phyloP scores from a whole-genome alignment of 2,888 invertebrate genomes.

The Coleophora deauratella region DNA sequence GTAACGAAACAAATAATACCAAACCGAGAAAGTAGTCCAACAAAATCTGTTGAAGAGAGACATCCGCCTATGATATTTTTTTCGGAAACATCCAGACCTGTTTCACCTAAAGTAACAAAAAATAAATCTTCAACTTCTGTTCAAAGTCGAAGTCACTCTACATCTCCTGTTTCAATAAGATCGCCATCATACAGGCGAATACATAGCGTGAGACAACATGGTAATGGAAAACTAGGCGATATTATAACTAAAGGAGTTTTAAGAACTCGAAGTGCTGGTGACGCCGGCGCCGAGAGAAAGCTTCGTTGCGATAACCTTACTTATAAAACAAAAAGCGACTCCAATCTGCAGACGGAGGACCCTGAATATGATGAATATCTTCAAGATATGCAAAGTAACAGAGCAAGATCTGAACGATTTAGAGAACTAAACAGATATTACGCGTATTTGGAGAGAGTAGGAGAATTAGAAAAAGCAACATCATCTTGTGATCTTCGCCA shows the following conservation, averaged over 20 bases:
- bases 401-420: slow-evolving; percentile 84
- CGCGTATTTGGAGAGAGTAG: slow-evolving; percentile 87
- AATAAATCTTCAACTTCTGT: slow-evolving; percentile 20
- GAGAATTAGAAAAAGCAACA: slow-evolving; percentile 85
- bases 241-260: slow-evolving; percentile 52
- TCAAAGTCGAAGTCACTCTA: slow-evolving; percentile 57
- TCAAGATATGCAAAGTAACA: slow-evolving; percentile 77
- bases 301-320: slow-evolving; percentile 19
- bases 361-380: slow-evolving; percentile 81
- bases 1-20: too few relatives aligned
- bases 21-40: too few relatives aligned
- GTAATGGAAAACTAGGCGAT: slow-evolving; percentile 42
- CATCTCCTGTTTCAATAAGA: slow-evolving; percentile 75
- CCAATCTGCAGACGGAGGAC: slow-evolving; percentile 54
- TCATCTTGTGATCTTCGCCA: slow-evolving; percentile 81
- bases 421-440: slow-evolving; percentile 90
- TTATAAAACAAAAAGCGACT: slow-evolving; percentile 48
- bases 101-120: slow-evolving; percentile 48
- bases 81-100: slow-evolving; percentile 54
- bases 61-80: slow-evolving; percentile 44
- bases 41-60: slow-evolving; percentile 18
- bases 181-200: slow-evolving; percentile 81
- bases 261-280: slow-evolving; percentile 79
- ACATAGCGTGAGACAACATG: slow-evolving; percentile 61
- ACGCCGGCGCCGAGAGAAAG: slow-evolving; percentile 71